Evolutionary conservation across 2,888 invertebrate genomes (phyloP).

Genomic region (Stictocephala bisonia): DNA sequence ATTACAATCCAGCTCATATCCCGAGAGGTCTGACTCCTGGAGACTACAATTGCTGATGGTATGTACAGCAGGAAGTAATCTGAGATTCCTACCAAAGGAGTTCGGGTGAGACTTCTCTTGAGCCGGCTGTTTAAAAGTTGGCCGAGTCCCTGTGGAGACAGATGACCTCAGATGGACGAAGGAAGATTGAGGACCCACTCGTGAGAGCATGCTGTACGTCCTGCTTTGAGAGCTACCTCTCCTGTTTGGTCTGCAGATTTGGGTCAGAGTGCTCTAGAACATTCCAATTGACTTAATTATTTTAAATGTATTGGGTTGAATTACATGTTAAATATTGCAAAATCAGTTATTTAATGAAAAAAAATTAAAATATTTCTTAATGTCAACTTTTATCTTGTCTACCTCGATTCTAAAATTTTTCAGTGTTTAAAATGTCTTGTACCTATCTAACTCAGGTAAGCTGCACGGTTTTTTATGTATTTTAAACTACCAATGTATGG

Average conservation of each 20-base stretch:
- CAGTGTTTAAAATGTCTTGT: no score
- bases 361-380: no score
- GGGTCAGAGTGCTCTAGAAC: slow-evolving; percentile 65
- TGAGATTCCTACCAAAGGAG: slow-evolving; percentile 57
- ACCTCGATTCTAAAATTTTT: no score
- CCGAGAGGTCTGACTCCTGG: slow-evolving; percentile 75
- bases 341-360: background rate
- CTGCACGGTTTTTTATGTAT: no score
- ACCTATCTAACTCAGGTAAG: no score
- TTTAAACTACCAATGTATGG: no score
- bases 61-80: slow-evolving; percentile 65
- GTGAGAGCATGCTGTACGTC: slow-evolving; percentile 62
- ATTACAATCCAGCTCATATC: slow-evolving; percentile 75
- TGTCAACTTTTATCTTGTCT: no score
- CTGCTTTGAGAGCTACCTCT: slow-evolving; percentile 55
- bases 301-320: background rate
- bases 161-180: slow-evolving; percentile 12
- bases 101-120: slow-evolving; percentile 33
- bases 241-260: slow-evolving; percentile 49
- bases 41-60: slow-evolving; percentile 81
- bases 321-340: background rate
- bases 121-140: slow-evolving; percentile 7
- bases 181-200: slow-evolving; percentile 35
- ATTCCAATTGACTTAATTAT: slow-evolving; percentile 40
- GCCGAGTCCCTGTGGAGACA: slow-evolving; percentile 24